phyloP scores from a whole-genome alignment of 64 coral and sea anemone species.

The Stichodactyla mertensii region DNA sequence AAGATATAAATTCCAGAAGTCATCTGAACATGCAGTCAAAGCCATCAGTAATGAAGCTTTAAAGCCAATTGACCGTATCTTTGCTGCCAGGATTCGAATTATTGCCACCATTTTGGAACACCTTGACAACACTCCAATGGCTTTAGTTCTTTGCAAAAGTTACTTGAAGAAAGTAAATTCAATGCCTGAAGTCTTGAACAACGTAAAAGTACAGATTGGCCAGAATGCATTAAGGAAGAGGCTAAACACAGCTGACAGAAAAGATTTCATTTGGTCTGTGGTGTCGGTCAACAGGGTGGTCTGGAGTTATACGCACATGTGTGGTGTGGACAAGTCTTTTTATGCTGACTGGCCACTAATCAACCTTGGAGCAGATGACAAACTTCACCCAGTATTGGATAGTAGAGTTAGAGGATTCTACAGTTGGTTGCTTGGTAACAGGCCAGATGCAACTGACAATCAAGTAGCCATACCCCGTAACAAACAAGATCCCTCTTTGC shows the following conservation, averaged over 20 bases:
- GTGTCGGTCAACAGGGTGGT: constrained; percentile 11
- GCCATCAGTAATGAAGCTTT: constrained; percentile 64
- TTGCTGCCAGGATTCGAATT: constrained; percentile 49
- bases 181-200: constrained; percentile 14
- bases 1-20: constrained; percentile 34
- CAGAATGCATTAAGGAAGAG: not conserved
- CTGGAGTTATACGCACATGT: not conserved
- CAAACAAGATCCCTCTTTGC: no score
- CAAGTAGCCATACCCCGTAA: no score
- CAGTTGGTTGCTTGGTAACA: not conserved
- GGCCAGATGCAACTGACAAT: not conserved
- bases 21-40: constrained; percentile 28
- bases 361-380: not conserved
- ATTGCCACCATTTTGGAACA: constrained; percentile 39
- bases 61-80: constrained; percentile 19
- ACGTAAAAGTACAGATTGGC: not conserved
- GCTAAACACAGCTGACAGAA: constrained; percentile 10
- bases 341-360: constrained; percentile 18
- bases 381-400: constrained; percentile 24
- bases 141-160: constrained; percentile 19
- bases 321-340: not conserved
- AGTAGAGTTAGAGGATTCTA: not conserved
- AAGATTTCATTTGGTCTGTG: constrained; percentile 15
- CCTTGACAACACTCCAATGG: constrained; percentile 31
- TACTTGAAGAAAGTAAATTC: constrained; percentile 51